Evolutionary conservation across 2,888 invertebrate genomes (phyloP).

Genomic region (Isotomurus palustris): DNA sequence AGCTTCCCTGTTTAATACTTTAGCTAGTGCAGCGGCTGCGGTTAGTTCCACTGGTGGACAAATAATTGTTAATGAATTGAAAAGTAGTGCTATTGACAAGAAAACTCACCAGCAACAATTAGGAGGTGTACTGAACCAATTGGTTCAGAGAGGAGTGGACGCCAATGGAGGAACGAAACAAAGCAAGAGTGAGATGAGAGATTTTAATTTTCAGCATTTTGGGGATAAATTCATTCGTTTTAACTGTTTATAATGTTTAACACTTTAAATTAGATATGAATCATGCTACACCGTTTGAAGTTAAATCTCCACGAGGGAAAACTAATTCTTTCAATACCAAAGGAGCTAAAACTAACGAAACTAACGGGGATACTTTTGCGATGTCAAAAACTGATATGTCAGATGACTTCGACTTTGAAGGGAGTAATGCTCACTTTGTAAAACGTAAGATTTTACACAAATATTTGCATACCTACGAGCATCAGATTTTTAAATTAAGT

Average conservation of each 20-base stretch:
- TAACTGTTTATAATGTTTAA: no score
- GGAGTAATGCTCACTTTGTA: conserved; percentile 40
- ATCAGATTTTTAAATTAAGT: not conserved
- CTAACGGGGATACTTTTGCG: conserved; percentile 40
- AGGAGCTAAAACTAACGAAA: no score
- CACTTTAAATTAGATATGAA: no score
- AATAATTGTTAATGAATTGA: no score
- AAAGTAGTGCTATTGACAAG: not conserved
- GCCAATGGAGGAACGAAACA: no score
- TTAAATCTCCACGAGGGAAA: no score
- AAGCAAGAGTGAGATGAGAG: no score
- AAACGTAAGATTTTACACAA: conserved; percentile 29
- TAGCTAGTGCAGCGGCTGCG: conserved; percentile 16
- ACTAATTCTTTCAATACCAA: no score
- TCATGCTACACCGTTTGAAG: no score
- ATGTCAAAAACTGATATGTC: conserved; percentile 37
- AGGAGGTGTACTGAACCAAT: conserved; percentile 4
- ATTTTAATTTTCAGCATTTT: no score
- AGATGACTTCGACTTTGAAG: conserved; percentile 42
- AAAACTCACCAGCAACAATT: conserved; percentile 10
- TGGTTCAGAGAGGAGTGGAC: no score
- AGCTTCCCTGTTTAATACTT: conserved; percentile 19
- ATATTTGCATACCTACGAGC: not conserved
- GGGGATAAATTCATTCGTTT: no score
- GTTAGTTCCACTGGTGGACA: not conserved